These are phyloP conservation scores for Chaetura pelagica DNA, from an alignment of 2,113 vertebrate genomes.

Conservation along the genomic window DNA sequence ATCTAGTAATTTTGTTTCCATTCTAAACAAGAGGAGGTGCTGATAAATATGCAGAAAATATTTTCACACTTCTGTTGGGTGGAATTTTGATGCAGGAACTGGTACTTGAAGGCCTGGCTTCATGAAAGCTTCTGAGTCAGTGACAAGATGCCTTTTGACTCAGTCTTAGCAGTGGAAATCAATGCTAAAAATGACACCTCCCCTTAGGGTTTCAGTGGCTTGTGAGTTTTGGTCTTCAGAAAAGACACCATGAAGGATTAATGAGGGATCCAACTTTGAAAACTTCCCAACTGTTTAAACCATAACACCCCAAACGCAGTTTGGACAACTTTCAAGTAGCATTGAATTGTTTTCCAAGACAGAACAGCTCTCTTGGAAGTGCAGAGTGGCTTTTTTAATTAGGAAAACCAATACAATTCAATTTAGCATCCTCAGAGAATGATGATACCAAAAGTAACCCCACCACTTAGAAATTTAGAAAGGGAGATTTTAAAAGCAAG, in stretches of 20 bases:
- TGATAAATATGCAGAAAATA: slow-evolving; percentile 63
- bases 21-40: slow-evolving; percentile 32
- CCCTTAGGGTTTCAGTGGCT: background rate
- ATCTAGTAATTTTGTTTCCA: background rate
- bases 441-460: background rate
- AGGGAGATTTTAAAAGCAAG: background rate
- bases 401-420: background rate
- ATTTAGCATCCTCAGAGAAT: background rate
- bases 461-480: background rate
- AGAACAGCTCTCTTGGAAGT: background rate
- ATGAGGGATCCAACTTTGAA: background rate
- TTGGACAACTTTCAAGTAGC: background rate
- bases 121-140: background rate
- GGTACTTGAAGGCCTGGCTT: slow-evolving; percentile 7
- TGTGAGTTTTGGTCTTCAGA: background rate
- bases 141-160: background rate
- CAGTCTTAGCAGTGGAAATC: background rate
- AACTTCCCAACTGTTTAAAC: background rate
- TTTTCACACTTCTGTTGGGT: slow-evolving; percentile 42
- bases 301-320: background rate
- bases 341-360: background rate
- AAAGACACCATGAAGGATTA: background rate
- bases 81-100: slow-evolving; percentile 27
- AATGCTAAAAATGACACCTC: background rate
- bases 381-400: background rate